phyloP scores from a whole-genome alignment of 2,888 invertebrate genomes.

The Netelia melanura region DNA sequence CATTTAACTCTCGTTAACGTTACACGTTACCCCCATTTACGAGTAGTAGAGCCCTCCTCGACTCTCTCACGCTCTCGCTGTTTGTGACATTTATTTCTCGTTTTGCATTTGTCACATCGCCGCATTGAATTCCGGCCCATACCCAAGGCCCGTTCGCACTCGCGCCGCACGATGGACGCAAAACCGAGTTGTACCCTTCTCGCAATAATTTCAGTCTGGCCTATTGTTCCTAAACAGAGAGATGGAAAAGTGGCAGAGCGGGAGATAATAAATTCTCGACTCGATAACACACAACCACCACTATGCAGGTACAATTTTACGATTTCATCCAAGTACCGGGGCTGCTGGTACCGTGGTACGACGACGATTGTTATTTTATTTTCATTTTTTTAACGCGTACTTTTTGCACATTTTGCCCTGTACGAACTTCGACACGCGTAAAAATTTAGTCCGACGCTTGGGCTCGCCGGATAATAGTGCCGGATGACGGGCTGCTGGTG shows the following conservation, averaged over 20 bases:
- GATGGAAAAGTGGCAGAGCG: constrained; percentile 45
- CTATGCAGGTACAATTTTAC: constrained; percentile 21
- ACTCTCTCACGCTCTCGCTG: constrained; percentile 29
- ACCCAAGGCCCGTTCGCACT: neutral
- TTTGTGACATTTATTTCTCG: constrained; percentile 62
- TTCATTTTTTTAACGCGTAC: constrained; percentile 13
- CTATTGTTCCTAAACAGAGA: constrained; percentile 57
- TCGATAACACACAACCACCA: constrained; percentile 48
- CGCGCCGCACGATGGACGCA: neutral
- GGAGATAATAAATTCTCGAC: constrained; percentile 55
- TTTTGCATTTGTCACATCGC: constrained; percentile 62
- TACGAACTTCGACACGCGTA: constrained; percentile 42
- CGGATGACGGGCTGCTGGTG: constrained; percentile 79
- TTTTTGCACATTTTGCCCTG: neutral
- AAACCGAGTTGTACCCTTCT: constrained; percentile 28
- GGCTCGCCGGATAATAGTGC: constrained; percentile 79
- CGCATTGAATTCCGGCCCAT: constrained; percentile 36
- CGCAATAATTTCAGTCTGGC: constrained; percentile 50
- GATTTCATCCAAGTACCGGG: constrained; percentile 10
- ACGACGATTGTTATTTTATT: constrained; percentile 33
- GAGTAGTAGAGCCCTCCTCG: constrained; percentile 45
- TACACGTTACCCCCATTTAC: constrained; percentile 56
- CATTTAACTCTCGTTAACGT: constrained; percentile 63
- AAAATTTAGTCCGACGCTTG: constrained; percentile 67
- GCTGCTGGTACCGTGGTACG: neutral